Conservation (phyloP, 2,888 invertebrate genomes). For the Deroplatys truncata region DNA sequence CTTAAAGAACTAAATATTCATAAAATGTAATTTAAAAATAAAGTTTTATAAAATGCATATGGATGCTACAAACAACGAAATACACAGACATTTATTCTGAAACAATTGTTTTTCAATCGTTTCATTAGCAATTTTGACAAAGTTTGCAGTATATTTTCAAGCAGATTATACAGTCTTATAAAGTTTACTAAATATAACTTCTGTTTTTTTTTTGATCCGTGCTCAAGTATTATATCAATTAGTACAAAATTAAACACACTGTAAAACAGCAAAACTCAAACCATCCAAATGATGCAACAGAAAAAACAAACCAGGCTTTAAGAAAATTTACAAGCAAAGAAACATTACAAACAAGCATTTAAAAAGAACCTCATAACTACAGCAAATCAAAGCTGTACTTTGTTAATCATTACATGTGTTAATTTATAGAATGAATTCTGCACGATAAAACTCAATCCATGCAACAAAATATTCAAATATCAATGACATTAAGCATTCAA, state of each 20-base stretch:
- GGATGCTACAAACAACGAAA: too few species aligned
- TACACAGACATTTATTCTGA: too few species aligned
- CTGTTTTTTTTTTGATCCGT: not conserved
- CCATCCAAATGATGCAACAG: slow-evolving; percentile 23
- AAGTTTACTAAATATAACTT: not conserved
- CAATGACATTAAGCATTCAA: not conserved
- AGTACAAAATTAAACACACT: not conserved
- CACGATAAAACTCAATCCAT: not conserved
- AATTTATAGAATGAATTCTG: not conserved
- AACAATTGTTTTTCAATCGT: not conserved
- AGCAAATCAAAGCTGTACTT: not conserved
- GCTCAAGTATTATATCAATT: not conserved
- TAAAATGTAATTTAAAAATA: too few species aligned
- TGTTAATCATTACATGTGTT: not conserved
- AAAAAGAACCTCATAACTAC: not conserved
- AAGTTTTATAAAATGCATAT: too few species aligned
- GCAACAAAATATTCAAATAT: not conserved
- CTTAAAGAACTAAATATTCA: too few species aligned
- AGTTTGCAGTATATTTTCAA: not conserved
- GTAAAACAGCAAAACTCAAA: not conserved
- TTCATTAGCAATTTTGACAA: not conserved
- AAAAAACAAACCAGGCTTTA: slow-evolving; percentile 13
- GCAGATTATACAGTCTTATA: not conserved
- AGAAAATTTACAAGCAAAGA: not conserved
- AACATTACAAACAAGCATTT: not conserved